Evolutionary conservation across 2,797 vertebrate species (phyloP).

Genomic region (Vespertilio murinus): DNA sequence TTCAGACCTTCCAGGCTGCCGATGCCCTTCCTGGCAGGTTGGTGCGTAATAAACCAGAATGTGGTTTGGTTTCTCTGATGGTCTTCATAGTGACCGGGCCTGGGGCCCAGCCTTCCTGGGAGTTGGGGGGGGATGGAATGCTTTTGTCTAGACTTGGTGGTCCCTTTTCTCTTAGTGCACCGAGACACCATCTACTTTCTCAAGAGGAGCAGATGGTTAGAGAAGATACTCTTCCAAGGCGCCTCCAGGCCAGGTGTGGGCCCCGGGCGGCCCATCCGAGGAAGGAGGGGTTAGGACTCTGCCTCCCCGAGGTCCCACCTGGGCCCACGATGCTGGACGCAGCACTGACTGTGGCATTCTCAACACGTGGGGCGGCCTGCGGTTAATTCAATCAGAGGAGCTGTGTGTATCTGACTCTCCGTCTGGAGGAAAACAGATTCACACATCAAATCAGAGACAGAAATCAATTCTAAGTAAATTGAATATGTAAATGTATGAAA

Average conservation of each 20-base stretch:
- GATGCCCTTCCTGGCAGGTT: neutral
- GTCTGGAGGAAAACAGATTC: neutral
- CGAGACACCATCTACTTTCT: neutral
- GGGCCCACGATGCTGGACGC: neutral
- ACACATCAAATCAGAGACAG: neutral
- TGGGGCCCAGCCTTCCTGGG: neutral
- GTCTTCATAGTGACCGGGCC: neutral
- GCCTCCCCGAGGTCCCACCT: neutral
- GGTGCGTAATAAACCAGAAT: accelerated
- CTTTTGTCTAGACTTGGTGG: neutral
- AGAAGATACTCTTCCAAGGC: neutral
- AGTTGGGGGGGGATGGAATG: neutral
- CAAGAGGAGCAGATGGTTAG: neutral
- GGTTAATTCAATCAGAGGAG: neutral
- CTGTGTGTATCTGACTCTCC: neutral
- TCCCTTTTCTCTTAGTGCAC: neutral
- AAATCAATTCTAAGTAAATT: neutral
- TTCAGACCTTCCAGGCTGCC: neutral
- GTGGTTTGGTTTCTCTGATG: neutral
- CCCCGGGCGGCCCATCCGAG: neutral
- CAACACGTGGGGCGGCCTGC: neutral
- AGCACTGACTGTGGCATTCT: neutral
- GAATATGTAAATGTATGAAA: neutral
- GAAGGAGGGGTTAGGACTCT: neutral
- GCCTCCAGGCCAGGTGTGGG: neutral